Evolutionary conservation across 2,888 invertebrate genomes (phyloP), one percentile per base, ranked within the genome.

Genomic region (Hydriomena furcata): DNA sequence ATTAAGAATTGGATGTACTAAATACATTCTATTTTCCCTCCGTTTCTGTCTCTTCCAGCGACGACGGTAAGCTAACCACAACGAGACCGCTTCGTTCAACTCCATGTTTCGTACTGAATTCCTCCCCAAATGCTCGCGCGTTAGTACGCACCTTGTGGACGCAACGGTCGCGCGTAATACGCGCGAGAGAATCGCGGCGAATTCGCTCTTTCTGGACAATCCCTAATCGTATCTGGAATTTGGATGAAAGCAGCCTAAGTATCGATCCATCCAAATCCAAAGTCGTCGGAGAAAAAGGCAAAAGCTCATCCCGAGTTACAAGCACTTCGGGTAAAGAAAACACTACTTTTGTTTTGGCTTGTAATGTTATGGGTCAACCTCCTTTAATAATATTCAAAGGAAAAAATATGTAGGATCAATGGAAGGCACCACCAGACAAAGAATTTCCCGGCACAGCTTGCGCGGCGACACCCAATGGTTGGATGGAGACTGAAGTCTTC

Each of bases 391-490:
- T 42, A 4, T 42, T 42, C 13, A 42, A 42, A 17, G 42, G 5
- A 13, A 32, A 42, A 32, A 42, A 42, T 25, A 17, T 42, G 1
- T 42, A 32, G 42, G 42, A 42, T 8, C 24, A 23, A 7, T 42
- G 32, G 42, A 42, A 32, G 23, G 32, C 42, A 5, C 24, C 7
- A n/a, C n/a, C n/a, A n/a, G n/a, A n/a, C n/a, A n/a, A n/a, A n/a
- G n/a, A n/a, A n/a, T n/a, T n/a, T n/a, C n/a, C n/a, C n/a, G n/a
- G 34, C 10, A 47, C 52, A 40, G 32, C 55, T 8, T 67, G 67
- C 35, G 62, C 68, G 4, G 65, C 66, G 3, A 68, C 64, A 73
- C 75, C 47, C 71, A 68, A 2, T 74, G 71, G 71, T 75, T 77
- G 65, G 68, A 76, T 34, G 55, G 60, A 2, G 54, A 65, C 0